These are phyloP conservation scores for Pagrus major DNA, from an alignment of 2,113 vertebrate genomes.

Conservation along the genomic window DNA sequence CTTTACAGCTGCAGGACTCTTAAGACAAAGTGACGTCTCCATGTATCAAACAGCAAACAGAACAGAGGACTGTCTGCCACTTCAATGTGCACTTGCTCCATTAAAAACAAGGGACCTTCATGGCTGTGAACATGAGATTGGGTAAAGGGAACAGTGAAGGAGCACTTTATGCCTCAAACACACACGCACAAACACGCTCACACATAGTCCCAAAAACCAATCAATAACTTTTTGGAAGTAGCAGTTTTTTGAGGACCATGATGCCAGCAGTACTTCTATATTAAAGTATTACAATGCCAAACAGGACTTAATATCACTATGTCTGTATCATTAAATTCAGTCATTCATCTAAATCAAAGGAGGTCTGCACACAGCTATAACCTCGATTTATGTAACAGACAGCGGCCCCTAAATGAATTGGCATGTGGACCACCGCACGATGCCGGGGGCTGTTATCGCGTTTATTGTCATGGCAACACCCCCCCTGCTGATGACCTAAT, in stretches of 20 bases:
- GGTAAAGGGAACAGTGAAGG: not conserved
- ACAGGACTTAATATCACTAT: not conserved
- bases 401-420: conserved; percentile 34
- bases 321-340: not conserved
- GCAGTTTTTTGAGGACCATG: not conserved
- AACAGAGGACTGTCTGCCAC: conserved; percentile 55
- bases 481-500: conserved; percentile 88
- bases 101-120: conserved; percentile 36
- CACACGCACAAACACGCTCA: not conserved
- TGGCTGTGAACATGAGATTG: conserved; percentile 10
- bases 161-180: conserved; percentile 17
- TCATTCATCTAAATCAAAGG: conserved; percentile 19
- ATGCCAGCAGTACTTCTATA: not conserved
- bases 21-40: conserved; percentile 16
- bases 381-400: conserved; percentile 15
- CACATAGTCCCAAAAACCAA: not conserved
- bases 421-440: conserved; percentile 63
- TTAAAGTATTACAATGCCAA: not conserved
- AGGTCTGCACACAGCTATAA: conserved; percentile 5
- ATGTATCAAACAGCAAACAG: conserved; percentile 25
- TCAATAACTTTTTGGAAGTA: conserved; percentile 18
- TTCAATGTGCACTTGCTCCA: conserved; percentile 62
- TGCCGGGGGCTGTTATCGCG: conserved; percentile 67
- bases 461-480: conserved; percentile 86
- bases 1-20: conserved; percentile 34